These are phyloP conservation scores for Sinella curviseta DNA, from an alignment of 1,140 invertebrate species.

Conservation along the genomic window DNA sequence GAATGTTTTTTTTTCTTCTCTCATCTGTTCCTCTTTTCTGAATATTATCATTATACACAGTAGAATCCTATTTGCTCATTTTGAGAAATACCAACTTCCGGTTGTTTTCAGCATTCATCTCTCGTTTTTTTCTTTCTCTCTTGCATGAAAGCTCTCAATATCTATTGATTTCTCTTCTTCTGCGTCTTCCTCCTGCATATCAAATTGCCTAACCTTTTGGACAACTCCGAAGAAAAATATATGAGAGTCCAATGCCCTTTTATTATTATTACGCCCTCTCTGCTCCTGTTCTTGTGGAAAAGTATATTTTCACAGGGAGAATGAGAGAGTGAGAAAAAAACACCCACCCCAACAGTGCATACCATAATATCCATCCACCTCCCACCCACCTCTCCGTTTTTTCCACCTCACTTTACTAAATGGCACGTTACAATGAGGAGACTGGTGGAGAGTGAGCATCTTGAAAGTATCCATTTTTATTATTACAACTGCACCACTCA, in stretches of 20 bases:
- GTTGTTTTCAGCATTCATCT: neutral
- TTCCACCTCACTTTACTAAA: neutral
- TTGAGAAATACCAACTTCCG: neutral
- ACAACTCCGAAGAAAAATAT: neutral
- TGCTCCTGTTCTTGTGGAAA: neutral
- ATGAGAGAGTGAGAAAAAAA: too few species aligned
- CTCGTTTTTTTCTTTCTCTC: too few species aligned
- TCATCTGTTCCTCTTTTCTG: neutral
- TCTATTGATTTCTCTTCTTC: neutral
- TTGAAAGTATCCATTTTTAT: neutral
- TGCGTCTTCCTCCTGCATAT: neutral
- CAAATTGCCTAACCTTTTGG: neutral
- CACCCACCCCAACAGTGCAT: too few species aligned
- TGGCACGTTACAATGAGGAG: neutral
- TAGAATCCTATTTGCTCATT: neutral
- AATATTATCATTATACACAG: neutral
- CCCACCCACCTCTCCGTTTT: neutral
- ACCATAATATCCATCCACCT: neutral
- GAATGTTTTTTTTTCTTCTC: too few species aligned
- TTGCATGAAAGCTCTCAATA: neutral
- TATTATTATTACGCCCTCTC: neutral
- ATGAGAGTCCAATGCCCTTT: neutral
- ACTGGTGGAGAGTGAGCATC: neutral
- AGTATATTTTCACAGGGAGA: neutral
- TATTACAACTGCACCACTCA: neutral